These are phyloP conservation scores for Eufriesea mexicana DNA, from an alignment of 1,140 invertebrate species.

Conservation along the genomic window DNA sequence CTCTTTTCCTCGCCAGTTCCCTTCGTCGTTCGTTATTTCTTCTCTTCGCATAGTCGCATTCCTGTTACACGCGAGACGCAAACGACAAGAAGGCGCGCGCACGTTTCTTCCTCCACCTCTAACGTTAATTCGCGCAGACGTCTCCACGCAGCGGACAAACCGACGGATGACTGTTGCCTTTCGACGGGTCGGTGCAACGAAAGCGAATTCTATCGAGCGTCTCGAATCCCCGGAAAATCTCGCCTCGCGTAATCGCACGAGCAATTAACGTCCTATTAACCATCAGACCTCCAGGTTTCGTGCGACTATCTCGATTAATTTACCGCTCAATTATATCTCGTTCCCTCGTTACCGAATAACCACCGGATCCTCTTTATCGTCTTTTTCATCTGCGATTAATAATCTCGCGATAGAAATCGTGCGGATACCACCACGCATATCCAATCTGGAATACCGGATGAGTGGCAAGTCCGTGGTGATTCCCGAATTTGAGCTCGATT, in stretches of 20 bases:
- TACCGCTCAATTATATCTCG: background rate
- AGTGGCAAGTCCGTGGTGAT: too few relatives aligned
- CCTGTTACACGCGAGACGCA: slow-evolving; percentile 60
- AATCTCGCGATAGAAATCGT: too few relatives aligned
- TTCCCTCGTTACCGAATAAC: background rate
- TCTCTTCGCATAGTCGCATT: slow-evolving; percentile 53
- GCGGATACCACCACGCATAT: too few relatives aligned
- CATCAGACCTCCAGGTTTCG: background rate
- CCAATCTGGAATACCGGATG: too few relatives aligned
- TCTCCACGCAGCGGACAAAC: slow-evolving; percentile 61
- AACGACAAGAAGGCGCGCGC: slow-evolving; percentile 60
- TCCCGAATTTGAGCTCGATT: background rate
- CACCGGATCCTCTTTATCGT: background rate
- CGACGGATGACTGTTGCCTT: slow-evolving; percentile 47
- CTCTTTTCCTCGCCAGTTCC: background rate
- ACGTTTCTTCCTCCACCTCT: slow-evolving; percentile 53
- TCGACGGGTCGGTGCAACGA: slow-evolving; percentile 3
- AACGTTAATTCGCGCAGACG: slow-evolving; percentile 75
- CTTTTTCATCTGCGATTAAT: background rate
- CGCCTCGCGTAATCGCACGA: background rate
- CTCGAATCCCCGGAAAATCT: slow-evolving; percentile 1
- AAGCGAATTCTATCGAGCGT: slow-evolving; percentile 9
- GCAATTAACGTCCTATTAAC: slow-evolving; percentile 28
- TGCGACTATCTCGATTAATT: slow-evolving; percentile 19
- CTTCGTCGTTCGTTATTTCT: background rate